Percentiles rank a stretch among this genome's conserved stretches.
Conservation (phyloP, 2,113 vertebrate genomes). For the Sciurus niger region DNA sequence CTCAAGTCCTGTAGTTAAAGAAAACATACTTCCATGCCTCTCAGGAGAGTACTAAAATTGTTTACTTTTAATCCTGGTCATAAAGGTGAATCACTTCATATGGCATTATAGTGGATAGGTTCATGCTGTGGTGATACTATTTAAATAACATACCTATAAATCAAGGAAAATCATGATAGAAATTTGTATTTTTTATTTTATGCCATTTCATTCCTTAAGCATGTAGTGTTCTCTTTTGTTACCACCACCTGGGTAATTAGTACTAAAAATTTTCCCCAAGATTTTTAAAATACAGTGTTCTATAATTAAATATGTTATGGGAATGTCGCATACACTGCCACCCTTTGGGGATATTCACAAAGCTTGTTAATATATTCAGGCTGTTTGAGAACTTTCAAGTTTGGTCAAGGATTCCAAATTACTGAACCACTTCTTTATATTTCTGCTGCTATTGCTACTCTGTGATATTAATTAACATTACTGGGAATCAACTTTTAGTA, state of each 20-base stretch:
- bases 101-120: neutral
- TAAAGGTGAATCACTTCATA: neutral
- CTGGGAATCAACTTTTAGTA: neutral
- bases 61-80: conserved; percentile 3
- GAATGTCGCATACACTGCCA: neutral
- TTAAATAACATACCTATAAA: neutral
- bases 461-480: neutral
- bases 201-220: neutral
- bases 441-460: neutral
- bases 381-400: neutral
- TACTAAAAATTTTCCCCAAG: neutral
- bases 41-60: neutral
- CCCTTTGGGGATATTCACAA: neutral
- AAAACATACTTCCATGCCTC: neutral
- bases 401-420: neutral
- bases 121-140: neutral
- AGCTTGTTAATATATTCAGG: neutral
- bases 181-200: neutral
- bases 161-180: neutral
- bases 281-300: neutral
- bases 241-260: neutral
- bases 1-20: neutral
- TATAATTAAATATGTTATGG: neutral
- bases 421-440: neutral
- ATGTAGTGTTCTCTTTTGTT: neutral